Base-by-base conservation (phyloP, 2,888 invertebrate species). In the Himalopsyche kuldschensis region DNA sequence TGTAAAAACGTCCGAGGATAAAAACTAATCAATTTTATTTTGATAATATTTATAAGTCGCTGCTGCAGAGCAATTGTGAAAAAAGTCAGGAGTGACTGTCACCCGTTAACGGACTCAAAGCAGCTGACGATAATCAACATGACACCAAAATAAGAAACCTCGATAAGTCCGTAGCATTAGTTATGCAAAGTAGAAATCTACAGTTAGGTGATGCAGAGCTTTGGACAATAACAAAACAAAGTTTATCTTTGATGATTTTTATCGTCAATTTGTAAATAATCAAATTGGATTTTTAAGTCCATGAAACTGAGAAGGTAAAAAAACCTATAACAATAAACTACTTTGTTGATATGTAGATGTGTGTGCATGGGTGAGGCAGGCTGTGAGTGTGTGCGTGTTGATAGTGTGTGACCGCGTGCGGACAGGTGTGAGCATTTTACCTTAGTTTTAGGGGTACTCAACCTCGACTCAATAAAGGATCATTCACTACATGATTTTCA, bases 371-470 rank as follows among this genome's bases (percentile, higher is more conserved):
- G 24, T 20, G 24, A 20, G 55, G 55, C 11, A 24, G 55, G n/a
- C 3, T 55, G 5, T 24, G 24, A 8, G 5, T 55, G 55, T 55
- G 55, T 55, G 55, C 10, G 55, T 55, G 55, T 55, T 55, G 55
- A 55, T 55, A 55, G 55, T 55, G 55, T 55, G 55, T 55, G 55
- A 55, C 55, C 46, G 69, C 75, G 55, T 41, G 35, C 35, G 82
- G 75, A 82, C 82, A 82, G 82, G 82, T 82, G 82, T 69, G 82
- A 82, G 82, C 82, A 63, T 78, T 79, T 75, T 32, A 79, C 47
- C 47, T 35, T 75, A 32, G 30, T 10, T 41, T 35, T 47, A 47
- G 48, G 46, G 46, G 24, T 55, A 3, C 24, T 55, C 24, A 55
- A 55, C 15, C 41, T 41, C 4, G 4, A 5, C 6, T 32, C 6